Evolutionary conservation across 2,797 vertebrate species (phyloP).

Genomic region (Cyprinodon diabolis): DNA sequence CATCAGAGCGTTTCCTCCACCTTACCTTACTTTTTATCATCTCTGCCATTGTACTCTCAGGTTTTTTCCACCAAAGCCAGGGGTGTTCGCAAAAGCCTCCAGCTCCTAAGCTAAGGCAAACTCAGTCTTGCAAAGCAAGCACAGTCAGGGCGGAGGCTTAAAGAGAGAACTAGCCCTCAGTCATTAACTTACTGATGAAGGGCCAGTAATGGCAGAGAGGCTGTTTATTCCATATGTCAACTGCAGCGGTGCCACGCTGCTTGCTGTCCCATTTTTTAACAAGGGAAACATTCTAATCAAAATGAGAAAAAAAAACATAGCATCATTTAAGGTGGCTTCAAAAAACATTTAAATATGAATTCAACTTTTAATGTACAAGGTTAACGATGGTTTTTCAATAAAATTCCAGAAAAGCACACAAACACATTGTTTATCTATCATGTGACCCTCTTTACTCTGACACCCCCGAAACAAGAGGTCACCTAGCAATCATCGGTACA

Average conservation of each 20-base stretch:
- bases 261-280: slow-evolving; percentile 5
- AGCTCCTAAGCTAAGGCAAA: slow-evolving; percentile 41
- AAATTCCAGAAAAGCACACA: too few species aligned
- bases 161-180: slow-evolving; percentile 76
- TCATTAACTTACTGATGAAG: slow-evolving; percentile 80
- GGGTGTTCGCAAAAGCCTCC: slow-evolving; percentile 12
- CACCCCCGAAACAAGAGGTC: too few species aligned
- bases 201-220: slow-evolving; percentile 69
- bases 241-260: slow-evolving; percentile 29
- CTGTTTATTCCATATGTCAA: slow-evolving; percentile 67
- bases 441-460: neutral
- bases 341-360: neutral
- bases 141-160: slow-evolving; percentile 62
- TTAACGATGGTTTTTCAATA: too few species aligned
- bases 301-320: neutral
- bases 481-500: too few species aligned
- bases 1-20: slow-evolving; percentile 4
- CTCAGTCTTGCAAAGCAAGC: slow-evolving; percentile 30
- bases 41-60: slow-evolving; percentile 12
- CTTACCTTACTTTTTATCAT: slow-evolving; percentile 44
- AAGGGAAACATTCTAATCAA: neutral
- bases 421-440: too few species aligned
- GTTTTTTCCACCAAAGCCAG: slow-evolving; percentile 12
- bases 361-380: neutral
- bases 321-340: neutral